A percentile compares a stretch with the other conserved stretches of the same genome.
phyloP scores from a whole-genome alignment of 2,888 invertebrate species.

The Mesorhabditis belari region DNA sequence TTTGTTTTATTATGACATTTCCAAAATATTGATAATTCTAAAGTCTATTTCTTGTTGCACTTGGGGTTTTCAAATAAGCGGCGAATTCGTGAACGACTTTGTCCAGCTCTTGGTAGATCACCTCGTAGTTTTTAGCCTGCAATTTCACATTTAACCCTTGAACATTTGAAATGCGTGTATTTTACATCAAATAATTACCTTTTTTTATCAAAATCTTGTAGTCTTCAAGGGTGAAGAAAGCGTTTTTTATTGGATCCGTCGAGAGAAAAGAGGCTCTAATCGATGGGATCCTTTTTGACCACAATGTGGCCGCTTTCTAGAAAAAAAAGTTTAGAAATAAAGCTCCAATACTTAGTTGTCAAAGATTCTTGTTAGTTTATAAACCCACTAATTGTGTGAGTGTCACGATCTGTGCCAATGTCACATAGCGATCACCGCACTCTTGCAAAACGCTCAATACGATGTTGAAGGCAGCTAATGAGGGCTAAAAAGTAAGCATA shows the following conservation, averaged over 20 bases:
- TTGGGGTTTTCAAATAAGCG: neutral
- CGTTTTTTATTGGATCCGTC: slow-evolving; percentile 35
- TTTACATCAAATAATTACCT: too few species aligned
- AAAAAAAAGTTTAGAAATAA: neutral
- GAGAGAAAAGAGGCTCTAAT: slow-evolving; percentile 27
- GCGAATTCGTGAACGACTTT: neutral
- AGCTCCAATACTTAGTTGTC: neutral
- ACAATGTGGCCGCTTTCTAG: slow-evolving; percentile 18
- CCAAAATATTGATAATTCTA: neutral
- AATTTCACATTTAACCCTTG: neutral
- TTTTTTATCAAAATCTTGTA: slow-evolving; percentile 3
- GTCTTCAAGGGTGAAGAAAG: slow-evolving; percentile 19
- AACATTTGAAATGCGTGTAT: too few species aligned
- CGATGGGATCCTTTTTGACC: slow-evolving; percentile 6
- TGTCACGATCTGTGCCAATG: neutral
- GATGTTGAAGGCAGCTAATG: neutral
- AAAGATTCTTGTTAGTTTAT: neutral
- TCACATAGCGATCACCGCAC: neutral
- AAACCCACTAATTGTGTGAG: neutral
- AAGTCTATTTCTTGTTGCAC: neutral
- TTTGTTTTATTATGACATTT: neutral
- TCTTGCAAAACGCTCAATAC: slow-evolving; percentile 1
- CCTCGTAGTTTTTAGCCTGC: neutral
- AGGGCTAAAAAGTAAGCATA: slow-evolving; percentile 1
- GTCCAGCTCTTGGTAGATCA: neutral